phyloP scores from a whole-genome alignment of 1,140 invertebrate species.

The Brachionus plicatilis region DNA sequence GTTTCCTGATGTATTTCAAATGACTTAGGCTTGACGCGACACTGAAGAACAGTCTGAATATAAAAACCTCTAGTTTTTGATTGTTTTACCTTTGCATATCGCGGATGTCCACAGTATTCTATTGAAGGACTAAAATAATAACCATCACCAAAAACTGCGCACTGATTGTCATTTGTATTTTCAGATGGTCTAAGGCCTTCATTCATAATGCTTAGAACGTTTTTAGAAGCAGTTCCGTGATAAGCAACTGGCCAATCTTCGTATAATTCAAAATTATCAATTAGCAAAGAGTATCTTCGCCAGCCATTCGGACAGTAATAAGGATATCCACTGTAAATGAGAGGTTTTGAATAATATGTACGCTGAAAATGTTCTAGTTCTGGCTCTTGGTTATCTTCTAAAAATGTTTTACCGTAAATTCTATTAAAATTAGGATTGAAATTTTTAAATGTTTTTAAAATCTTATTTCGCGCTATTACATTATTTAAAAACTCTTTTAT shows the following conservation, averaged over 20 bases:
- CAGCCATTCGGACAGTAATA: not conserved
- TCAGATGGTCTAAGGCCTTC: not conserved
- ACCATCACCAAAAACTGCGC: not conserved
- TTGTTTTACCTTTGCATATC: not conserved
- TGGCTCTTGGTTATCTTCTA: not conserved
- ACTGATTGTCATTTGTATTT: not conserved
- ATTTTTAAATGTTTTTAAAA: not conserved
- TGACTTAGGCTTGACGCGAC: not conserved
- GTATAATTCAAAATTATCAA: not conserved
- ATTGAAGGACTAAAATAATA: not conserved
- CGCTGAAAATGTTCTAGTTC: not conserved
- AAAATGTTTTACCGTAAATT: not conserved
- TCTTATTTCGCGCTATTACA: not conserved
- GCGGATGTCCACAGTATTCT: not conserved
- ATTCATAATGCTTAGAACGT: not conserved
- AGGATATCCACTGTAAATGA: not conserved
- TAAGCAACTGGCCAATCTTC: constrained; percentile 1
- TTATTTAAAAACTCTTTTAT: not conserved
- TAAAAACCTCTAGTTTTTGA: not conserved
- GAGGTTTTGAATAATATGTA: not conserved
- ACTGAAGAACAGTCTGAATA: not conserved
- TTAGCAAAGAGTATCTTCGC: not conserved
- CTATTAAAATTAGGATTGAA: not conserved
- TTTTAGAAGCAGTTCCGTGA: not conserved
- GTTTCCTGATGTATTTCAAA: not conserved